phyloP scores from a whole-genome alignment of 1,140 invertebrate species.

The Eueides isabella region DNA sequence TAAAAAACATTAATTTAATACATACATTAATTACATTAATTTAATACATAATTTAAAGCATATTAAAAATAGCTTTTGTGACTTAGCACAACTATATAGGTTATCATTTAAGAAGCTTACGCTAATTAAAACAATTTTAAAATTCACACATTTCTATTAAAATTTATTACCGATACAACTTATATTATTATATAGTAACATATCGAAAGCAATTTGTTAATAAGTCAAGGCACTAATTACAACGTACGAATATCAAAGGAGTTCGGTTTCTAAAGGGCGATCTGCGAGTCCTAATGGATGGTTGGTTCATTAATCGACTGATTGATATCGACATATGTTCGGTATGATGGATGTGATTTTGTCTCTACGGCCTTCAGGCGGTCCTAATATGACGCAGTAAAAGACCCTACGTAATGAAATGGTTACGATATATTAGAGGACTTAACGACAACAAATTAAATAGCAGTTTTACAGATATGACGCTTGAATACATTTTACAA shows the following conservation, averaged over 20 bases:
- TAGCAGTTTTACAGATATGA: not conserved
- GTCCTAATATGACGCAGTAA: slow-evolving; percentile 63
- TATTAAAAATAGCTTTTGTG: too few species aligned
- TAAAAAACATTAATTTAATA: not conserved
- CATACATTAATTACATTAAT: not conserved
- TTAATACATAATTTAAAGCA: too few species aligned
- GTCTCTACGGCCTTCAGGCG: slow-evolving; percentile 41
- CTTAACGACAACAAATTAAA: slow-evolving; percentile 1
- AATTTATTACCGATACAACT: not conserved
- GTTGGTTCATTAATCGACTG: slow-evolving; percentile 60
- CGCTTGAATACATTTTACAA: not conserved
- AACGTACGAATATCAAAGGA: slow-evolving; percentile 43
- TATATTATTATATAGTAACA: not conserved
- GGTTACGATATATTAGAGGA: slow-evolving; percentile 16
- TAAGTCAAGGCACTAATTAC: slow-evolving; percentile 45
- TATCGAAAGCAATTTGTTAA: slow-evolving; percentile 38
- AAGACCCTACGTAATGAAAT: slow-evolving; percentile 45
- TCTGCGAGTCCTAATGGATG: slow-evolving; percentile 46
- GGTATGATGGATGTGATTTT: slow-evolving; percentile 59
- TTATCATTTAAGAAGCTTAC: too few species aligned
- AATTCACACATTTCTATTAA: not conserved
- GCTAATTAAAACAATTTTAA: not conserved
- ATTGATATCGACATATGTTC: slow-evolving; percentile 71
- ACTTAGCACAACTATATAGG: too few species aligned
- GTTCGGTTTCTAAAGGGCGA: slow-evolving; percentile 40